Conservation (phyloP, 1,140 invertebrate genomes). For the Phthorimaea operculella region DNA sequence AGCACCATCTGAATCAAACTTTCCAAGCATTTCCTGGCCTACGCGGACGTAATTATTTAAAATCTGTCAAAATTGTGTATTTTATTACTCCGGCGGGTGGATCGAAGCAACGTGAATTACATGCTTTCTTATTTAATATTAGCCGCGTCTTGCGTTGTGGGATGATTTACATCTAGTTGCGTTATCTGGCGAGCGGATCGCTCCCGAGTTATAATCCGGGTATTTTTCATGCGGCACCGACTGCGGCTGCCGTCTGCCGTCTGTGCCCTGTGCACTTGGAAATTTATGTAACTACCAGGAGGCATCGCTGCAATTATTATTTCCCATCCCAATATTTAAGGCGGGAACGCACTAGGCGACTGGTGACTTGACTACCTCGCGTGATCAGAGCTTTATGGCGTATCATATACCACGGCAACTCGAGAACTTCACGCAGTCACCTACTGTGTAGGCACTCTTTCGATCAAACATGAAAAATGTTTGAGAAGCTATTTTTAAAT, state of each 20-base stretch:
- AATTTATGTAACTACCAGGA: slow-evolving; percentile 53
- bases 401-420: slow-evolving; percentile 2
- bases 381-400: slow-evolving; percentile 2
- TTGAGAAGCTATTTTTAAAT: not conserved
- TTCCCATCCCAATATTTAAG: slow-evolving; percentile 13
- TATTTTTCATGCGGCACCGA: slow-evolving; percentile 58
- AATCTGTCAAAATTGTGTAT: slow-evolving; percentile 65
- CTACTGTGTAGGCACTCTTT: not conserved
- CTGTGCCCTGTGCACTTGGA: slow-evolving; percentile 31
- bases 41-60: slow-evolving; percentile 63
- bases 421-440: not conserved
- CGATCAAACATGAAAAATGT: not conserved
- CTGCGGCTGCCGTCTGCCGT: slow-evolving; percentile 16
- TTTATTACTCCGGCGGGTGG: slow-evolving; percentile 50
- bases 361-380: not conserved
- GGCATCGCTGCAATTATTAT: slow-evolving; percentile 53
- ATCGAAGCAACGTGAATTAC: slow-evolving; percentile 60
- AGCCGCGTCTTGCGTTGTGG: slow-evolving; percentile 58
- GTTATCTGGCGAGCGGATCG: slow-evolving; percentile 58
- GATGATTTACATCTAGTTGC: slow-evolving; percentile 63
- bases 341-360: slow-evolving; percentile 3
- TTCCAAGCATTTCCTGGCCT: slow-evolving; percentile 58
- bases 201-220: slow-evolving; percentile 62
- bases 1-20: slow-evolving; percentile 33
- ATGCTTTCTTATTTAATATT: slow-evolving; percentile 67